Base-by-base conservation (phyloP, 2,113 vertebrate genomes). In the Nanger granti region DNA sequence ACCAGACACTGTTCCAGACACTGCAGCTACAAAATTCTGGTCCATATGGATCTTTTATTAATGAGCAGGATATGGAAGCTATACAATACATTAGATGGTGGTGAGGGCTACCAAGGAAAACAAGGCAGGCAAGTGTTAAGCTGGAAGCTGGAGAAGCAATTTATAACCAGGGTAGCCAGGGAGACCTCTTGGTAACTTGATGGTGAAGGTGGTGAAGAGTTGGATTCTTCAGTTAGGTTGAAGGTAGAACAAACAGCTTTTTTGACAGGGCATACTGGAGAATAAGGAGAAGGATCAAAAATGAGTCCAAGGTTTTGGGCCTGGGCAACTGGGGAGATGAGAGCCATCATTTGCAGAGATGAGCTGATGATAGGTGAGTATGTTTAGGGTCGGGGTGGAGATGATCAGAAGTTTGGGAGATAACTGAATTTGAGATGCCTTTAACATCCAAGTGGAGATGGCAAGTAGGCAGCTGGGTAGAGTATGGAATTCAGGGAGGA, bases 351-450 rank as follows among this genome's bases (percentile, higher is more conserved):
- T 44, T 31, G n/a, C 34, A 52, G 28, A 64, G 28, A 44, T 7
- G 41, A 62, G 31, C 37, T 2, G 0, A 47, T 28, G 0, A 26
- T 0, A 13, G 37, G 2, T 28, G 55, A 26, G 6, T 34, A 52
- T 3, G 31, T 86, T 28, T 76, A 34, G 26, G 29, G 34, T n/a
- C 1, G 4, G 29, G 28, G 28, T 47, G 41, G 41, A 73, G 80
- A 37, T 3, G 3, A 54, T 41, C 15, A 18, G 7, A 28, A 47
- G n/a, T 28, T 73, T 34, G 31, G 47, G 55, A 79, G 69, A 31
- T 10, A 37, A 44, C 0, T 92, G 59, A 55, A 66, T 47, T 29
- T 59, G 47, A 90, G 80, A 76, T 84, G 54, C 59, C 31, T 41
- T 89, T n/a, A 41, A 76, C 44, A 80, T 41, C 44, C 7, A 62